Percentiles rank a stretch among this genome's conserved stretches.
Conservation (phyloP, 2,797 vertebrate species). For the Dipus sagitta region DNA sequence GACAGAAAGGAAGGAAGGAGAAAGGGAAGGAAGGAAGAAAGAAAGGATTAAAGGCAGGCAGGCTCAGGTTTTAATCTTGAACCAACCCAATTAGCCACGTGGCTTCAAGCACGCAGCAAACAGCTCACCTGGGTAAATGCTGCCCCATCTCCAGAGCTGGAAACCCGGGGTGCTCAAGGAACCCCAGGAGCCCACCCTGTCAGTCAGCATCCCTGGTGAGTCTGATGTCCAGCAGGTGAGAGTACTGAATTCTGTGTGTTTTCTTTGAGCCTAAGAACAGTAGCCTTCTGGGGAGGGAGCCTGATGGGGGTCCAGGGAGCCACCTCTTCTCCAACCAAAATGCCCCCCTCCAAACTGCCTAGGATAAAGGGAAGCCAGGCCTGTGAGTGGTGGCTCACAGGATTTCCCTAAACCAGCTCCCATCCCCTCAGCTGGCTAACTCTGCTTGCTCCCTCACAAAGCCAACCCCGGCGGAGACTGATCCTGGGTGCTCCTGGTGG, state of each 20-base stretch:
- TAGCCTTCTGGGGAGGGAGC: not conserved
- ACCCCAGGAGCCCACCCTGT: not conserved
- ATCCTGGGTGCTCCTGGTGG: not conserved
- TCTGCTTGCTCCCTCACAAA: conserved; percentile 24
- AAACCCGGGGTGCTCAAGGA: not conserved
- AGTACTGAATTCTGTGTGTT: not conserved
- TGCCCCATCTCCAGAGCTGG: not conserved
- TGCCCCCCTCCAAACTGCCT: not conserved
- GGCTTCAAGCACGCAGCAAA: not conserved
- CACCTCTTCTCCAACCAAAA: not conserved
- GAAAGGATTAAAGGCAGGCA: not conserved
- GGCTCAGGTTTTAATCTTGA: not conserved
- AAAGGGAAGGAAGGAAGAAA: too few species aligned
- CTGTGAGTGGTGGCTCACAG: not conserved
- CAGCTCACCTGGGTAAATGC: not conserved
- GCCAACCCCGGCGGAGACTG: not conserved
- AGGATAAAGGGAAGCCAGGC: not conserved
- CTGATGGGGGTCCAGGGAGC: not conserved
- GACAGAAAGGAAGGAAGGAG: too few species aligned
- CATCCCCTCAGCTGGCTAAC: not conserved
- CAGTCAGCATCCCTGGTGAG: not conserved
- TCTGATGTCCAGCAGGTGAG: not conserved
- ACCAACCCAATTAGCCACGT: not conserved
- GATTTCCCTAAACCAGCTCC: not conserved
- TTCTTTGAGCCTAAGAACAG: conserved; percentile 10